phyloP scores from a whole-genome alignment of 2,113 vertebrate genomes.

The Sus scrofa region DNA sequence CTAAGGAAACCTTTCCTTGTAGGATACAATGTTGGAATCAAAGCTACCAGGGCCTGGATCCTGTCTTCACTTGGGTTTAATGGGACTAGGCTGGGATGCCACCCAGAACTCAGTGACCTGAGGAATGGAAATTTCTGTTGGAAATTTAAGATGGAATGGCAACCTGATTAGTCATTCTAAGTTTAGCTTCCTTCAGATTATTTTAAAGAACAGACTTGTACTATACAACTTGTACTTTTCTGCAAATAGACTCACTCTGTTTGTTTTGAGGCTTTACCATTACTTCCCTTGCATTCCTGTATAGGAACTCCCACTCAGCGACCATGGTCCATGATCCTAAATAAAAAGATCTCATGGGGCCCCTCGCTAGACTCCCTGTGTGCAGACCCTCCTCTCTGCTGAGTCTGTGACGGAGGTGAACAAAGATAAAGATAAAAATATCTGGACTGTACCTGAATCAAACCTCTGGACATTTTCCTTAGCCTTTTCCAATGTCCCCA shows the following conservation, averaged over 20 bases:
- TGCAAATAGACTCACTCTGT: background rate
- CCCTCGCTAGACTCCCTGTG: fast-evolving
- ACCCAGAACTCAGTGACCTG: background rate
- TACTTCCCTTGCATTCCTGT: background rate
- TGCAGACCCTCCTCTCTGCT: background rate
- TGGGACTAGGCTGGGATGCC: background rate
- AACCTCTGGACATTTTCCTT: background rate
- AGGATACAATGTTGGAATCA: background rate
- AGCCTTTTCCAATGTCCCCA: background rate
- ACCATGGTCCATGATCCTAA: background rate
- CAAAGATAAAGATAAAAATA: background rate
- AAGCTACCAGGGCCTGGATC: background rate
- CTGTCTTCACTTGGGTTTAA: background rate
- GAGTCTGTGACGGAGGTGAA: background rate
- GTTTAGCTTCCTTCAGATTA: conserved; percentile 43
- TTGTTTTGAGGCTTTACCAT: background rate
- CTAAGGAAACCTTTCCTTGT: background rate
- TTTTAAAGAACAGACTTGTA: background rate
- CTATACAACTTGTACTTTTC: background rate
- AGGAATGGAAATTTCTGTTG: background rate
- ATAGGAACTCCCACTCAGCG: background rate
- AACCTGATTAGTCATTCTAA: background rate
- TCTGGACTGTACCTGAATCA: background rate
- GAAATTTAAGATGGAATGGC: background rate
- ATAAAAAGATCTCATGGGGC: background rate